These are phyloP conservation scores for Paraescarpia echinospica DNA, from an alignment of 1,140 invertebrate genomes.

Conservation along the genomic window DNA sequence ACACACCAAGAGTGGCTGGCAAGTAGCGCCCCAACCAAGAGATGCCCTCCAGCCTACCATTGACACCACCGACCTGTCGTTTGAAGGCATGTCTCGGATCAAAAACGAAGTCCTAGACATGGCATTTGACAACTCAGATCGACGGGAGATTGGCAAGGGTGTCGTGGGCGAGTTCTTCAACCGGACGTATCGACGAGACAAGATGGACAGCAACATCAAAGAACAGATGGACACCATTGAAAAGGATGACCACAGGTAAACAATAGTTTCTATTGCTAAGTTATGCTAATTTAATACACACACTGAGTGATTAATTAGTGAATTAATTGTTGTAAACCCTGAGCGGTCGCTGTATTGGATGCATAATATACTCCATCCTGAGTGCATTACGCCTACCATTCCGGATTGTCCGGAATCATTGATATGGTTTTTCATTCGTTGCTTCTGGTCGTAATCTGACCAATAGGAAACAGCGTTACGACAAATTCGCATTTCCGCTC, in stretches of 20 bases:
- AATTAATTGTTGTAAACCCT: neutral
- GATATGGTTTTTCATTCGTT: no score
- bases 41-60: neutral
- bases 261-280: neutral
- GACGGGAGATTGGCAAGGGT: slow-evolving; percentile 69
- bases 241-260: slow-evolving; percentile 79
- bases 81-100: slow-evolving; percentile 11
- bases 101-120: neutral
- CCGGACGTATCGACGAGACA: slow-evolving; percentile 60
- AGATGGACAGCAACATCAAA: slow-evolving; percentile 67
- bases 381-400: no score
- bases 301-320: neutral
- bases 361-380: no score
- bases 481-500: no score
- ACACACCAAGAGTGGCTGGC: slow-evolving; percentile 9
- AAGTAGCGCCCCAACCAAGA: neutral
- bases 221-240: slow-evolving; percentile 76
- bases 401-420: no score
- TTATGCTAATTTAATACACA: neutral
- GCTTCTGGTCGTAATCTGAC: no score
- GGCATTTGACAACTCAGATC: slow-evolving; percentile 17
- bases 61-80: neutral
- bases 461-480: no score
- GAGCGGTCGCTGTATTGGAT: no score
- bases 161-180: slow-evolving; percentile 78